Evolutionary conservation across 2,888 invertebrate species (phyloP).

Genomic region (Argyresthia goedartella): DNA sequence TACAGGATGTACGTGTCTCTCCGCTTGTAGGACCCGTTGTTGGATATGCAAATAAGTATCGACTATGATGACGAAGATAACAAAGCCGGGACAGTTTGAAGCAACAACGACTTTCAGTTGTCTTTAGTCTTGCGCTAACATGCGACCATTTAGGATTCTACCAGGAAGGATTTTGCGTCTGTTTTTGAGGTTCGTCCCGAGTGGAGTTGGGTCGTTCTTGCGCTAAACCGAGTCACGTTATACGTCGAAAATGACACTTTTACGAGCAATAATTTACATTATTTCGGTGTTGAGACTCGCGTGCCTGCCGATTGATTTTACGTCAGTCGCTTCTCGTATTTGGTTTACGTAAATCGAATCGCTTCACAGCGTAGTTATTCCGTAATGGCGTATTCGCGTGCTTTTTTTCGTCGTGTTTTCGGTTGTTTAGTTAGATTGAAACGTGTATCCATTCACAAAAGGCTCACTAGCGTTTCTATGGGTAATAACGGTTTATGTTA

Average conservation of each 20-base stretch:
- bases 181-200: conserved; percentile 2
- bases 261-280: conserved; percentile 69
- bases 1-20: neutral
- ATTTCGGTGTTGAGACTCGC: conserved; percentile 65
- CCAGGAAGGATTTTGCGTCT: conserved; percentile 18
- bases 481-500: conserved; percentile 5
- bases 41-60: conserved; percentile 37
- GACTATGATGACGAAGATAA: conserved; percentile 52
- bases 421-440: conserved; percentile 23
- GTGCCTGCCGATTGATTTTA: conserved; percentile 68
- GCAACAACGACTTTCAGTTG: conserved; percentile 34
- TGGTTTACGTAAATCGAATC: conserved; percentile 63
- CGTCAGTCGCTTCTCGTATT: conserved; percentile 63
- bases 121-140: neutral
- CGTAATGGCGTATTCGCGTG: conserved; percentile 64
- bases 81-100: conserved; percentile 42
- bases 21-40: neutral
- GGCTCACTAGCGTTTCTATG: conserved; percentile 6
- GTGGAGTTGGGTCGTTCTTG: conserved; percentile 15
- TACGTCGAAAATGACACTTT: conserved; percentile 68
- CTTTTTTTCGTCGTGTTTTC: conserved; percentile 34
- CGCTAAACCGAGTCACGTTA: conserved; percentile 56
- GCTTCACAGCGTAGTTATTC: conserved; percentile 59
- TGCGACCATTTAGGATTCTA: neutral
- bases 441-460: conserved; percentile 8